Evolutionary conservation across 1,140 invertebrate species (phyloP), one percentile per base, ranked within the genome.

Genomic region (Drosophila truncata): DNA sequence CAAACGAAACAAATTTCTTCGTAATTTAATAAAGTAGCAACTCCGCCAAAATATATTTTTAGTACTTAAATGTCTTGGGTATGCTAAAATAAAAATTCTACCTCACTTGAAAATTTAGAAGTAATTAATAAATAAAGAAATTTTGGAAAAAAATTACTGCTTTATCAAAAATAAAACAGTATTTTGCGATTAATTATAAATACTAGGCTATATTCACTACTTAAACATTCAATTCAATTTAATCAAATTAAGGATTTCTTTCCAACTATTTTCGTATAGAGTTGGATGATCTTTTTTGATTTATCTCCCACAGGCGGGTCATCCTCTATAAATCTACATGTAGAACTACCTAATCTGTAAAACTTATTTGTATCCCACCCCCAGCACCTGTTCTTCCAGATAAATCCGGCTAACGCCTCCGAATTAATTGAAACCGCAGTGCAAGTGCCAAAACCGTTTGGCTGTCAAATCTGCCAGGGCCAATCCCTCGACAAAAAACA

Each of bases 381-480:
- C 2, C 11, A 11, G 20, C 59, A 49, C 54, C 44, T 55, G 35
- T 44, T 49, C 37, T 39, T 11, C 1, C 18, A 25, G 27, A 20
- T 14, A 49, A 52, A 37, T 44, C 54, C 25, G 35, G 64, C 65
- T 27, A 82, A 88, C 84, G 84, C 84, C 84, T 61, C 29, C 63
- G 52, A 88, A 87, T 87, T 90, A 87, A 87, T 87, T 88, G 81
- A 88, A 88, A 88, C 85, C 85, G 63, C 85, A 90, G 63, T 50
- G 58, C 78, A 81, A 88, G 84, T 84, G 80, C 67, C 75, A 78
- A 54, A 78, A 69, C 52, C 80, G 77, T 65, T 65, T 42, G 20
- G 47, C 83, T 87, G 76, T 83, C 83, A 88, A 41, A 57, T 29
- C 52, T 75, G 55, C 59, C 57, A 64, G 42, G 35, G 7, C 61